These are phyloP conservation scores for Drosophila fungiperda DNA, from an alignment of 2,888 invertebrate genomes.

Conservation along the genomic window DNA sequence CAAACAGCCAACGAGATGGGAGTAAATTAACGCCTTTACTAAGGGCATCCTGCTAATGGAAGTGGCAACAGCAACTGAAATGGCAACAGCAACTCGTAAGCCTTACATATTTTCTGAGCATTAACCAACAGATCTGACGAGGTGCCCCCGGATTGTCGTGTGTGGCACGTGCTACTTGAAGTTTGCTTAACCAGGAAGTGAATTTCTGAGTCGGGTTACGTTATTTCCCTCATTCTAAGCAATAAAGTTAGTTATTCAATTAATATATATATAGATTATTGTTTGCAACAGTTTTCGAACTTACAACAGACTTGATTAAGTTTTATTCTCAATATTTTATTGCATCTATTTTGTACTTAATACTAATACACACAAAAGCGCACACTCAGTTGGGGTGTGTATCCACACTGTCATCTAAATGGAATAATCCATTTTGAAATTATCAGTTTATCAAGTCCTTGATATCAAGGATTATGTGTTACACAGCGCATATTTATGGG, in stretches of 20 bases:
- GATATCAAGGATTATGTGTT: conserved; percentile 34
- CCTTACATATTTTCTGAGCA: conserved; percentile 37
- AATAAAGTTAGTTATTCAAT: background rate
- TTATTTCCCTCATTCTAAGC: background rate
- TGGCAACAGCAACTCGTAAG: conserved; percentile 29
- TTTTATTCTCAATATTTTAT: background rate
- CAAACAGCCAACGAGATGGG: conserved; percentile 66
- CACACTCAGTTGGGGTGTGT: conserved; percentile 1
- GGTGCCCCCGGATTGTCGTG: background rate
- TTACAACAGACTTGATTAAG: background rate
- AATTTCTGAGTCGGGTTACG: background rate
- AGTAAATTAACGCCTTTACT: conserved; percentile 72
- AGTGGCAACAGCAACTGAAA: conserved; percentile 39
- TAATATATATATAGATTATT: background rate
- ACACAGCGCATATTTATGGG: conserved; percentile 45
- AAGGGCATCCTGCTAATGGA: conserved; percentile 66
- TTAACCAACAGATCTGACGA: conserved; percentile 6
- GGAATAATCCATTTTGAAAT: conserved; percentile 63
- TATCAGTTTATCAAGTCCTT: conserved; percentile 64
- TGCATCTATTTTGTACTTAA: conserved; percentile 2
- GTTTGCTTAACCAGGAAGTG: background rate
- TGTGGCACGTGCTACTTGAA: background rate
- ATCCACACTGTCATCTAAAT: conserved; percentile 21
- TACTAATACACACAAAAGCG: conserved; percentile 18
- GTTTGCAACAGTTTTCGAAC: background rate